phyloP scores from a whole-genome alignment of 1,140 invertebrate species.

The Drosophila ficusphila region DNA sequence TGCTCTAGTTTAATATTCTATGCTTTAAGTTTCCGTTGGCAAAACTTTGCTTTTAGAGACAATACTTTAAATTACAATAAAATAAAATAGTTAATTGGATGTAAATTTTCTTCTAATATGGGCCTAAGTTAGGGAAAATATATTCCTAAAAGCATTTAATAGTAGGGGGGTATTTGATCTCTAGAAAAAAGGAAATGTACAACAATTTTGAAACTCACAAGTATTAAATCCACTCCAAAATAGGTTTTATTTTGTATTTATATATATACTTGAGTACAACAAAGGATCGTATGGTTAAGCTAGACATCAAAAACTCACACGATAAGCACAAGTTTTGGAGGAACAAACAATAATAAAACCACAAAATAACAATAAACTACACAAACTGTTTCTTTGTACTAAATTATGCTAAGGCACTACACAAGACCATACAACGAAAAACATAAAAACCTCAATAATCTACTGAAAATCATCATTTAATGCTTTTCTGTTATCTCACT shows the following conservation, averaged over 20 bases:
- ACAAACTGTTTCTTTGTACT: slow-evolving; percentile 37
- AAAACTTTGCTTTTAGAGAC: background rate
- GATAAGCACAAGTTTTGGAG: slow-evolving; percentile 52
- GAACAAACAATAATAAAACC: slow-evolving; percentile 1
- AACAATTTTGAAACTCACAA: slow-evolving; percentile 18
- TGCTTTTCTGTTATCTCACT: slow-evolving; percentile 19
- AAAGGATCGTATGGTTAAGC: slow-evolving; percentile 8
- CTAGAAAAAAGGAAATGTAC: slow-evolving; percentile 18
- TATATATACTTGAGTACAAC: background rate
- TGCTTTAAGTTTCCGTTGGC: background rate
- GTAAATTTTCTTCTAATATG: too few relatives aligned
- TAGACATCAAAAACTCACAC: background rate
- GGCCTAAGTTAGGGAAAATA: too few relatives aligned
- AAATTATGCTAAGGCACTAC: slow-evolving; percentile 14
- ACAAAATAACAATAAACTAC: slow-evolving; percentile 19
- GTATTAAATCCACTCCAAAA: background rate
- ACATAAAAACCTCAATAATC: background rate
- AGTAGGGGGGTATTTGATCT: too few relatives aligned
- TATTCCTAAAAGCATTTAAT: background rate
- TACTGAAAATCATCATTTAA: slow-evolving; percentile 8
- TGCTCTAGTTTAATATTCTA: background rate
- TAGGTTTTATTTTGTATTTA: background rate
- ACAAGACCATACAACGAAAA: slow-evolving; percentile 3
- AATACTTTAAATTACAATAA: background rate
- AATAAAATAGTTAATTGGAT: background rate